Percentiles rank a stretch among this genome's conserved stretches.
Evolutionary conservation across 2,888 invertebrate species (phyloP).

Genomic region (Brachylomia viminalis): DNA sequence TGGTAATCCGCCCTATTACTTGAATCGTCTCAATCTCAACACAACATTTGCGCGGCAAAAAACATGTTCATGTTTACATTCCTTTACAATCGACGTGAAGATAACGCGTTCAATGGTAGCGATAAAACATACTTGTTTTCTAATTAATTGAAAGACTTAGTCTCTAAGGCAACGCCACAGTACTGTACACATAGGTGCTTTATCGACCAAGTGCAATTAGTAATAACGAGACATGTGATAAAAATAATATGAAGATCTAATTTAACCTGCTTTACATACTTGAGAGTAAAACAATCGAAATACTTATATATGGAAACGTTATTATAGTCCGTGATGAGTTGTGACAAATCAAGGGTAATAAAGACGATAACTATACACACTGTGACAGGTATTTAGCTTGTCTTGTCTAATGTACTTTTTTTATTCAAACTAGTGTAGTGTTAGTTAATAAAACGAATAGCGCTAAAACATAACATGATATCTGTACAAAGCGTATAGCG

Average conservation of each 20-base stretch:
- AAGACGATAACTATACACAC: background rate
- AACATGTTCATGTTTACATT: slow-evolving; percentile 25
- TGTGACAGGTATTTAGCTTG: background rate
- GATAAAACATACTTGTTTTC: slow-evolving; percentile 9
- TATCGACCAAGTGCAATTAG: slow-evolving; percentile 1
- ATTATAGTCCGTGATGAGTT: background rate
- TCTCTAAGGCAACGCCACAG: background rate
- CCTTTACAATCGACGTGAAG: slow-evolving; percentile 4
- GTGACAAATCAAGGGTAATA: background rate
- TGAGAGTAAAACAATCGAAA: background rate
- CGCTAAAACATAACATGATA: too few species aligned
- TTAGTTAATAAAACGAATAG: too few species aligned
- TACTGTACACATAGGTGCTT: background rate
- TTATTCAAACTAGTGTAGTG: too few species aligned
- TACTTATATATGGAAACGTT: background rate
- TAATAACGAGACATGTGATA: background rate
- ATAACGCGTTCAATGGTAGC: slow-evolving; percentile 14
- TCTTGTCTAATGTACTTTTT: background rate
- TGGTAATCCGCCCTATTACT: background rate
- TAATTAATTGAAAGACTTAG: slow-evolving; percentile 5
- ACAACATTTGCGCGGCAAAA: background rate
- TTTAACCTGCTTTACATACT: background rate
- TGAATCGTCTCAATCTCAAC: background rate
- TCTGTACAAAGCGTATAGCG: too few species aligned
- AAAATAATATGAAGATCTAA: slow-evolving; percentile 1